phyloP scores from a whole-genome alignment of 1,140 invertebrate species.

The Neomicropteryx cornuta region DNA sequence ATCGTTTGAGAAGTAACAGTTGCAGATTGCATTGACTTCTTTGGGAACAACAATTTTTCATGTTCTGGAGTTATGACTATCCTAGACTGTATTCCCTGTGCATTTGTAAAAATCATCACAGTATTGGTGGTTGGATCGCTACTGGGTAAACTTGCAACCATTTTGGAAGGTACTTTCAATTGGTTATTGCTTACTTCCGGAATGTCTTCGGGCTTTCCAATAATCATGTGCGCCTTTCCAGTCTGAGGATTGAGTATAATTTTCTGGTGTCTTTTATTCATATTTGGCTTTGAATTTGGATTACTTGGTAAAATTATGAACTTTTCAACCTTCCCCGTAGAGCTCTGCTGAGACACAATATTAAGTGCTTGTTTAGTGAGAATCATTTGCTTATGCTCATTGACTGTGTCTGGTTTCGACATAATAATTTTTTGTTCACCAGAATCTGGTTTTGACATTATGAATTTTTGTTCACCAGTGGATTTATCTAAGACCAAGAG shows the following conservation, averaged over 20 bases:
- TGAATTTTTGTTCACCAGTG: conserved; percentile 34
- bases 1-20: conserved; percentile 18
- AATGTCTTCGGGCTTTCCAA: conserved; percentile 17
- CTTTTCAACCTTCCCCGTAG: conserved; percentile 39
- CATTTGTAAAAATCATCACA: conserved; percentile 48
- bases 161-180: conserved; percentile 18
- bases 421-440: conserved; percentile 27
- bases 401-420: conserved; percentile 10
- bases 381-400: too few relatives aligned
- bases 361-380: too few relatives aligned
- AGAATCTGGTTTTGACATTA: conserved; percentile 27
- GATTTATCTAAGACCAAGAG: conserved; percentile 35
- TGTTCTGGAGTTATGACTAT: conserved; percentile 44
- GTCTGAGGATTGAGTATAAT: conserved; percentile 36
- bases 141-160: conserved; percentile 21
- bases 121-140: conserved; percentile 25
- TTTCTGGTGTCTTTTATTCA: conserved; percentile 25
- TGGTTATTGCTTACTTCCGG: conserved; percentile 36
- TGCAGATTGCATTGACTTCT: conserved; percentile 18
- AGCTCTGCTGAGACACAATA: conserved; percentile 21
- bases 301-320: conserved; percentile 48
- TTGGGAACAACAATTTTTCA: conserved; percentile 41
- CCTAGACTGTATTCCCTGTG: conserved; percentile 42
- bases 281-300: conserved; percentile 14
- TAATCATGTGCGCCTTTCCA: conserved; percentile 30